Evolutionary conservation across 2,113 vertebrate genomes (phyloP).

Genomic region (Callipepla squamata): DNA sequence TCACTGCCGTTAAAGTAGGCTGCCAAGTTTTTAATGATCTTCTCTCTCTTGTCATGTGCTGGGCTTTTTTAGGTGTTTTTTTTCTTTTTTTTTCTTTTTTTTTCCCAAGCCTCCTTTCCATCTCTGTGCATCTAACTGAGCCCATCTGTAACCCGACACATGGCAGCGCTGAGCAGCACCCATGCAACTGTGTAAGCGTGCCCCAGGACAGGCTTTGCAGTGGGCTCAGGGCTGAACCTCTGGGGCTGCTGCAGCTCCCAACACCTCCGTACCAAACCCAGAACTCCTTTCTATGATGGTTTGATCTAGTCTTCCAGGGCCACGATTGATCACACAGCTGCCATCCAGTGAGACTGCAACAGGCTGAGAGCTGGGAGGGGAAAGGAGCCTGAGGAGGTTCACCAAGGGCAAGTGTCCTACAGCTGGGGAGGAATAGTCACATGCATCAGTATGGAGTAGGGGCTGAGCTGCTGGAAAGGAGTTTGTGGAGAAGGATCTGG

Average conservation of each 20-base stretch:
- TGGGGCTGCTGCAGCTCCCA: neutral
- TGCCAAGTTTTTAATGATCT: constrained; percentile 54
- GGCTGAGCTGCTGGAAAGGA: too few relatives aligned
- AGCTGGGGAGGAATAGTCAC: too few relatives aligned
- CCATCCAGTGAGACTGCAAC: too few relatives aligned
- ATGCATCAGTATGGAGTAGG: too few relatives aligned
- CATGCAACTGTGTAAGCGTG: neutral
- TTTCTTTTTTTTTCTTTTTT: neutral
- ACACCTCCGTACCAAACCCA: neutral
- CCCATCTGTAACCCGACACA: constrained; percentile 39
- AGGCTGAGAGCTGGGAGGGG: too few relatives aligned
- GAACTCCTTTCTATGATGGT: constrained; percentile 17
- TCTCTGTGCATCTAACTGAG: constrained; percentile 1
- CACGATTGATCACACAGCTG: neutral
- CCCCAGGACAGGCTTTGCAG: neutral
- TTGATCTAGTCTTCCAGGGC: neutral
- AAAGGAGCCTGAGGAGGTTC: too few relatives aligned
- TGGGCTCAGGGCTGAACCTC: neutral
- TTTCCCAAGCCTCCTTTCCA: constrained; percentile 20
- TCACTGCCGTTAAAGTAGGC: constrained; percentile 58
- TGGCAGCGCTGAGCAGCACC: neutral
- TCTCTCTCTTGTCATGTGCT: constrained; percentile 4
- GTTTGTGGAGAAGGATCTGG: too few relatives aligned
- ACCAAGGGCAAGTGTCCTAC: too few relatives aligned
- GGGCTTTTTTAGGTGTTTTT: too few relatives aligned